Conservation (phyloP, 2,113 vertebrate genomes). For the Muntiacus reevesi region DNA sequence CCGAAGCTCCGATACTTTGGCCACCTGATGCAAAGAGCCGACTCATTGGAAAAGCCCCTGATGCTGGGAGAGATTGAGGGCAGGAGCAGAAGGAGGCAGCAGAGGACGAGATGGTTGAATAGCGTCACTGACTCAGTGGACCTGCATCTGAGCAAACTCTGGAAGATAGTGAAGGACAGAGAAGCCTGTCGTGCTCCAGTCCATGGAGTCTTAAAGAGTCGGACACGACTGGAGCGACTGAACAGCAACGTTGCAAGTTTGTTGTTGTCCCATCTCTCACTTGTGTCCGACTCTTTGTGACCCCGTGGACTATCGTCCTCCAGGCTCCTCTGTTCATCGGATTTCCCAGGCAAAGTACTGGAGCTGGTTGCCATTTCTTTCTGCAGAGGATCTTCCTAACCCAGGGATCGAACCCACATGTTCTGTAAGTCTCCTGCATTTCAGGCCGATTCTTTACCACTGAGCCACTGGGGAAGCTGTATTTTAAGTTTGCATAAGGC, state of each 20-base stretch:
- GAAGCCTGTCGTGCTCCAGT: not conserved
- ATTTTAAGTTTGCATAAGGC: not conserved
- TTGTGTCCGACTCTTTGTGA: not conserved
- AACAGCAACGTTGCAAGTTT: not conserved
- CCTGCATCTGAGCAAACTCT: not conserved
- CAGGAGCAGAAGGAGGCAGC: not conserved
- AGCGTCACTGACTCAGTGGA: not conserved
- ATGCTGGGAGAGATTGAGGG: not conserved
- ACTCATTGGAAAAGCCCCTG: not conserved
- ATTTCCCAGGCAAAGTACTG: not conserved
- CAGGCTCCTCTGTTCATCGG: not conserved
- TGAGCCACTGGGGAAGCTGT: not conserved
- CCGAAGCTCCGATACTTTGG: not conserved
- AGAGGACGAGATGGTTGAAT: not conserved
- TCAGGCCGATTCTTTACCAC: not conserved
- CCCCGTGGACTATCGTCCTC: rapidly evolving
- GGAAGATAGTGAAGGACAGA: not conserved
- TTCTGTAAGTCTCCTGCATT: not conserved
- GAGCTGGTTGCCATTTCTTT: not conserved
- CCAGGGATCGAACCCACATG: not conserved
- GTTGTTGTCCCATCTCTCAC: rapidly evolving
- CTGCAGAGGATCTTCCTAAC: not conserved
- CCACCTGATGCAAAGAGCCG: not conserved
- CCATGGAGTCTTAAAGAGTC: not conserved
- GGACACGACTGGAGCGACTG: rapidly evolving